A percentile compares a stretch with the other conserved stretches of the same genome.
phyloP scores from a whole-genome alignment of 2,797 vertebrate species.

The Lithobates pipiens region DNA sequence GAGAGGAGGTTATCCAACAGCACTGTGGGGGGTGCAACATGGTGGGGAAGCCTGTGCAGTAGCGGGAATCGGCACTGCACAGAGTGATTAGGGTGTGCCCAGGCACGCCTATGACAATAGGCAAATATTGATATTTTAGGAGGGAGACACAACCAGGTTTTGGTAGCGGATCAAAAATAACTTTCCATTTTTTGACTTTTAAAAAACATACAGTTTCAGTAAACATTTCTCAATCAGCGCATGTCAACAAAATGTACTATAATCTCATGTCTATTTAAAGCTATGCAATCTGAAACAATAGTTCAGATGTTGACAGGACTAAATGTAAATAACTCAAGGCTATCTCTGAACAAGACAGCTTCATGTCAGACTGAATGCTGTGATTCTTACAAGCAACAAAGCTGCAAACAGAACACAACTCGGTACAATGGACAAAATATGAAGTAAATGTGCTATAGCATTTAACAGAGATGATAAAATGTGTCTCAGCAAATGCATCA shows the following conservation, averaged over 20 bases:
- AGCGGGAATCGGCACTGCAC: too few species aligned
- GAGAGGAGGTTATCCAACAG: too few species aligned
- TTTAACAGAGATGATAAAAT: not conserved
- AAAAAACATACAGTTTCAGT: not conserved
- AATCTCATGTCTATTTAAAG: conserved; percentile 5
- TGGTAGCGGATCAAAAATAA: not conserved
- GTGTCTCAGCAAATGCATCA: too few species aligned
- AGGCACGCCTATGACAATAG: too few species aligned
- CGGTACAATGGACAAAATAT: not conserved
- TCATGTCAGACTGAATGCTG: not conserved
- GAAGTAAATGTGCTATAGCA: not conserved
- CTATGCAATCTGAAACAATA: not conserved
- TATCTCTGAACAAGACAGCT: not conserved
- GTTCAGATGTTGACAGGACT: not conserved
- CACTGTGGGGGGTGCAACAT: too few species aligned
- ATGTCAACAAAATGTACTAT: not conserved
- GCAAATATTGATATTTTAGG: too few species aligned
- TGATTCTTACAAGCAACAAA: not conserved
- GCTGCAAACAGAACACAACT: not conserved
- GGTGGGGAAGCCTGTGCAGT: too few species aligned
- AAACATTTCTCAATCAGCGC: not conserved
- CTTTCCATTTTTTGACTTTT: not conserved
- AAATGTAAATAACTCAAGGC: not conserved
- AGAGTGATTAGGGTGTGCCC: too few species aligned
- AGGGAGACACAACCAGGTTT: not conserved